Percentiles rank a stretch among this genome's conserved stretches.
Conservation (phyloP, 2,113 vertebrate species). For the Grammomys dolichurus region DNA sequence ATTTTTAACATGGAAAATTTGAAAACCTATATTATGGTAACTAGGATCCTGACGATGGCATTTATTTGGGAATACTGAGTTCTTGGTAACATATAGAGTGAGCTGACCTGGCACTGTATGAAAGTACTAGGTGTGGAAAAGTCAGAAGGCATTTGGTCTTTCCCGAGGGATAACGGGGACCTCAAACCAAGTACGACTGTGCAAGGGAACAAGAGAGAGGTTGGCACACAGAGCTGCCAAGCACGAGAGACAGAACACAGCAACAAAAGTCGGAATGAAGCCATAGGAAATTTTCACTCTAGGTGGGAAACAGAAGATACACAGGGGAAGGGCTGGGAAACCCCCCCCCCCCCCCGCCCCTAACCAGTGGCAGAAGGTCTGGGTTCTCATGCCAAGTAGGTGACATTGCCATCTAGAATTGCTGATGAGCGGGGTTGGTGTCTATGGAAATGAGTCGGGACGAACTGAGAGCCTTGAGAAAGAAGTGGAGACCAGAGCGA, state of each 20-base stretch:
- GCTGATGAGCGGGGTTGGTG: too few relatives aligned
- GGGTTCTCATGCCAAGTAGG: background rate
- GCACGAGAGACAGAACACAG: background rate
- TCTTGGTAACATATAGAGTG: background rate
- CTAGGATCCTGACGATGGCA: background rate
- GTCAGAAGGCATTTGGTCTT: background rate
- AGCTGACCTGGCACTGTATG: background rate
- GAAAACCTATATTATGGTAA: background rate
- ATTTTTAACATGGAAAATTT: background rate
- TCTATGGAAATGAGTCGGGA: background rate
- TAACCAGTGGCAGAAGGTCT: background rate
- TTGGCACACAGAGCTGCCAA: background rate
- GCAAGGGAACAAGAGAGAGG: background rate
- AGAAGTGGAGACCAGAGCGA: too few relatives aligned
- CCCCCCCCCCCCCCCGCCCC: accelerated
- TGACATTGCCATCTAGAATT: background rate
- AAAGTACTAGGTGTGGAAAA: background rate
- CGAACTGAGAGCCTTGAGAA: background rate
- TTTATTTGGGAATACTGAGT: background rate
- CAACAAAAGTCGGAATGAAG: background rate
- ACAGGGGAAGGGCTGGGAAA: too few relatives aligned
- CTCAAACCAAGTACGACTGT: background rate
- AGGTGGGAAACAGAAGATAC: background rate
- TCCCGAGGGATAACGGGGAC: background rate
- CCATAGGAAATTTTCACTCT: background rate